Evolutionary conservation across 2,888 invertebrate species (phyloP), one percentile per base, ranked within the genome.

Genomic region (Eristalis tenax): DNA sequence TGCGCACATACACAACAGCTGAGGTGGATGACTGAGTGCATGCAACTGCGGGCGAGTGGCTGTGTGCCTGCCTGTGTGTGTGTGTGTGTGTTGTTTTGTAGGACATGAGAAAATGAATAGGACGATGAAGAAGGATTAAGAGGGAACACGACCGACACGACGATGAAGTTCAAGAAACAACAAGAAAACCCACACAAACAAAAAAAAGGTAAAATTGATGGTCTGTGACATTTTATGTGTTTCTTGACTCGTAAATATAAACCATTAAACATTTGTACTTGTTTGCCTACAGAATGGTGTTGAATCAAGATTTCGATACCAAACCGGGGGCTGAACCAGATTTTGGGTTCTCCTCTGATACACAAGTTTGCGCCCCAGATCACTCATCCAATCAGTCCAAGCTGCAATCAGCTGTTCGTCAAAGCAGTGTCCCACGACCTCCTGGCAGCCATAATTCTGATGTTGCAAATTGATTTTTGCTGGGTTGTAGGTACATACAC

Each of bases 1-100:
- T 50, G 56, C 56, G 56, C 56, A n/a, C 56, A 56, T 13, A 26
- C 59, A 59, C 26, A 59, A 59, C 59, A 59, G 59, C 59, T 59
- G 59, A 23, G 23, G 13, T 38, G 38, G 8, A 18, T 18, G 50
- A 18, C 50, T 59, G 59, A 1, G 11, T 23, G 26, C 26, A 13
- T 38, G 38, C 38, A 11, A 8, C 23, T 59, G 59, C 13, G 59
- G 26, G 10, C 13, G 23, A 4, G 22, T 3, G 26, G 13, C 13
- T 26, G 59, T 11, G 13, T 59, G 6, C 4, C 8, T 10, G 1
- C 3, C 26, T 26, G 2, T 26, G 26, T 26, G 22, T 0, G 3
- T 15, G 23, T 59, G 23, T 11, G 5, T 23, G 15, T 0, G 5
- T 59, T 23, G 1, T 22, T 59, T 6, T 59, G 22, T 59, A 18